Percentiles rank a stretch among this genome's conserved stretches.
These are phyloP conservation scores for Mayetiola destructor DNA, from an alignment of 2,888 invertebrate genomes.

Conservation along the genomic window DNA sequence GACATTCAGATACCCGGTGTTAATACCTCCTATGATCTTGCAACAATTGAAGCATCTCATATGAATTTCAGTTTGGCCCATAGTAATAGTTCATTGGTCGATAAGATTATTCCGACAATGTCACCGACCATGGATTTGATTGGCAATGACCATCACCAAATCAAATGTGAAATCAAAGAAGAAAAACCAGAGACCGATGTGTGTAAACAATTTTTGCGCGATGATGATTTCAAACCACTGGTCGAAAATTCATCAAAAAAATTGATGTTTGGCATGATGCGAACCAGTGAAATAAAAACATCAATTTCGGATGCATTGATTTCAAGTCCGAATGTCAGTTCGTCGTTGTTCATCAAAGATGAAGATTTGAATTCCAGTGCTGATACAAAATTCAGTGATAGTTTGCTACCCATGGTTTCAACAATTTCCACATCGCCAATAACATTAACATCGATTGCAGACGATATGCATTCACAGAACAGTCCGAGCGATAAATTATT, in stretches of 20 bases:
- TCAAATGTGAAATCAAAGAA: not conserved
- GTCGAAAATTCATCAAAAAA: not conserved
- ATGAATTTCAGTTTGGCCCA: not conserved
- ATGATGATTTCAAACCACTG: constrained; percentile 9
- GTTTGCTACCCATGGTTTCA: not conserved
- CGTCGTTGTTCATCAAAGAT: not conserved
- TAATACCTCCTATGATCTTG: not conserved
- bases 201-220: not conserved
- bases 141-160: not conserved
- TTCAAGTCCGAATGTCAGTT: not conserved
- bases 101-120: not conserved
- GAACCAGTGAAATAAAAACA: not conserved
- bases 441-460: not conserved
- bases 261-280: not conserved
- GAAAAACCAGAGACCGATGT: not conserved
- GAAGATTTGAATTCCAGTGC: constrained; percentile 4
- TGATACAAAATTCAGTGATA: not conserved
- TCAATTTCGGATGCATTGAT: not conserved
- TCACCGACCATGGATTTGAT: not conserved
- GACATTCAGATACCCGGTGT: not conserved
- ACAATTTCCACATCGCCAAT: not conserved
- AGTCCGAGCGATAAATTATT: not conserved
- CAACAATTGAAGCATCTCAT: not conserved
- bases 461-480: not conserved
- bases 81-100: not conserved